phyloP scores from a whole-genome alignment of 2,888 invertebrate genomes.

The Tetrapedia diversipes region DNA sequence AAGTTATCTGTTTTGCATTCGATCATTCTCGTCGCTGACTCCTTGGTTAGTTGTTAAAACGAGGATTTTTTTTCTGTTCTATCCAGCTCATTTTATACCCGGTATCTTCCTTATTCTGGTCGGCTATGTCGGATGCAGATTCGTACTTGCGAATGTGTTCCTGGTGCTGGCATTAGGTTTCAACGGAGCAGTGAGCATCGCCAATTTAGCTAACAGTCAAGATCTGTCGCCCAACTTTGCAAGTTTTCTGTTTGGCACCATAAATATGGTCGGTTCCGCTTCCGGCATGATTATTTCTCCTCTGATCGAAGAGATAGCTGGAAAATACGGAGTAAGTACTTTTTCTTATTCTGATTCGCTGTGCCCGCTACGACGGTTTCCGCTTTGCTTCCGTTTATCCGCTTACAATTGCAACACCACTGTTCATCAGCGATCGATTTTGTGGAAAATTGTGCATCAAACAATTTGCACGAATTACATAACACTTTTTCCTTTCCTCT shows the following conservation, averaged over 20 bases:
- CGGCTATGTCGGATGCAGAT: slow-evolving; percentile 74
- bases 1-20: slow-evolving; percentile 43
- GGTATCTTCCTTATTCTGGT: slow-evolving; percentile 83
- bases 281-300: slow-evolving; percentile 89
- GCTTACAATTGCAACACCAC: neutral
- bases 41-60: too few species aligned
- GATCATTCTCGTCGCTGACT: neutral
- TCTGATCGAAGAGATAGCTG: slow-evolving; percentile 86
- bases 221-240: slow-evolving; percentile 90
- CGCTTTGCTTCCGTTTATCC: neutral
- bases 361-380: neutral
- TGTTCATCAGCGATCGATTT: too few species aligned
- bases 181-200: slow-evolving; percentile 83
- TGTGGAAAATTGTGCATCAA: neutral
- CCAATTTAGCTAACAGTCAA: slow-evolving; percentile 84
- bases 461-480: slow-evolving; percentile 5
- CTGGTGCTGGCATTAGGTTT: slow-evolving; percentile 76
- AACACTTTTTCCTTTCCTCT: neutral
- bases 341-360: neutral
- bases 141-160: slow-evolving; percentile 74
- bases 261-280: slow-evolving; percentile 88
- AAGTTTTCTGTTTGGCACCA: slow-evolving; percentile 89
- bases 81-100: slow-evolving; percentile 85
- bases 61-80: slow-evolving; percentile 72
- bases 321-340: slow-evolving; percentile 83